Evolutionary conservation across 2,888 invertebrate genomes (phyloP), one percentile per base, ranked within the genome.

Genomic region (Chrysolina haemoptera): DNA sequence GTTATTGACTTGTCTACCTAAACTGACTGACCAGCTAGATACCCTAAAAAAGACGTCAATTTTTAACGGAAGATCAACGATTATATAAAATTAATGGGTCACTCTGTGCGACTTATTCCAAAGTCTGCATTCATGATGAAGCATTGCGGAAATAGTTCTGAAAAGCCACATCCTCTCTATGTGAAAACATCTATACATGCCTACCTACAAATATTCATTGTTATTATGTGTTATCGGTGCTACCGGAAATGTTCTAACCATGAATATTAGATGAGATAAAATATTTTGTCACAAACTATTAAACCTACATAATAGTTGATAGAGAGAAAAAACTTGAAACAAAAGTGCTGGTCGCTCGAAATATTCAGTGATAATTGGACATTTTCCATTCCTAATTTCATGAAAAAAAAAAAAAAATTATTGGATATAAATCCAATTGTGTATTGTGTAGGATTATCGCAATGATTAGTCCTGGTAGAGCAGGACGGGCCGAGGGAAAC

Each of bases 201-300:
- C n/a, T 68, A 40, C 43, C n/a, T 68, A 62, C 59, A 22, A 68
- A 68, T 68, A 14, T 55, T 43, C 20, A 22, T 68, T 68, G 68
- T 68, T 46, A 62, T 62, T 63, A 40, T 16, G 46, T 22, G 18
- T 70, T 59, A 63, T 50, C 70, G 50, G 59, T 11, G 46, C 40
- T 46, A 46, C 70, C 63, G 69, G 69, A 69, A 69, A 68, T 62
- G 68, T 62, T 68, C 62, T 62, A 69, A 62, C 62, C 46, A 46
- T 62, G 62, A 68, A 43, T 46, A 40, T 35, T 69, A 50, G 41
- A 62, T 50, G 48, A 69, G 69, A 69, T 69, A 69, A 69, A 63
- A 40, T 12, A 14, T 27, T 62, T 50, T 18, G n/a, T 27, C 35
- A 35, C 22, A 27, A 59, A 22, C 27, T 41, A 68, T 68, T 64